Evolutionary conservation across 2,888 invertebrate species (phyloP), one percentile per base, ranked within the genome.

Genomic region (Lissocephala sabroskyi): DNA sequence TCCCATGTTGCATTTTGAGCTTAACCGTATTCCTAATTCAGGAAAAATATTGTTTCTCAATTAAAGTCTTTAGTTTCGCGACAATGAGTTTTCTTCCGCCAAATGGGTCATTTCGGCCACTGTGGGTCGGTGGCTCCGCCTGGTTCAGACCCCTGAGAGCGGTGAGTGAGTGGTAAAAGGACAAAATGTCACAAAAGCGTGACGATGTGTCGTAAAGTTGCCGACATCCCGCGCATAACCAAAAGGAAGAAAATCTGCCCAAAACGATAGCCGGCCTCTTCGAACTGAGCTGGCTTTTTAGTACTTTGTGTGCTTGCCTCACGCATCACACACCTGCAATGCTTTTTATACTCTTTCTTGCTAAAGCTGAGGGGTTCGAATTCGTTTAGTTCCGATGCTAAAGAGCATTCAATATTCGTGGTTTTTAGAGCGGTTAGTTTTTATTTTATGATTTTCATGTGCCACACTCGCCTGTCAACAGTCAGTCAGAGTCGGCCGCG

Each of bases 171-270:
- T 62, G 65, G 56, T 49, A 59, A 71, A 73, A 70, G 70, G 78
- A 78, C 77, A 66, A 70, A 67, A 70, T 65, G 65, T 73, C 75
- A 78, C 74, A 78, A 80, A 79, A 73, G 74, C 80, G 77, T 80
- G 80, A 80, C 79, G 78, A 77, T 63, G 73, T 79, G 79, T 80
- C 79, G 73, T 77, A 76, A 80, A 79, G 63, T 78, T 60, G 9
- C 26, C 35, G 16, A 65, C 48, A 62, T 55, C 17, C 3, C 19
- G 36, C 36, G 10, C 18, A 7, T 52, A 54, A 57, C 52, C 55
- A 53, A 55, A 61, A 60, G 50, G 49, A 23, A 2, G 1, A 19
- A 0, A 9, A 47, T 32, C 33, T 51, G 52, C 13, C 14, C 52
- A 46, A 52, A 52, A 47, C 40, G 52, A 13, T 13, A 3, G 5